These are phyloP conservation scores for Latrodectus elegans DNA, from an alignment of 2,888 invertebrate genomes.

Conservation along the genomic window DNA sequence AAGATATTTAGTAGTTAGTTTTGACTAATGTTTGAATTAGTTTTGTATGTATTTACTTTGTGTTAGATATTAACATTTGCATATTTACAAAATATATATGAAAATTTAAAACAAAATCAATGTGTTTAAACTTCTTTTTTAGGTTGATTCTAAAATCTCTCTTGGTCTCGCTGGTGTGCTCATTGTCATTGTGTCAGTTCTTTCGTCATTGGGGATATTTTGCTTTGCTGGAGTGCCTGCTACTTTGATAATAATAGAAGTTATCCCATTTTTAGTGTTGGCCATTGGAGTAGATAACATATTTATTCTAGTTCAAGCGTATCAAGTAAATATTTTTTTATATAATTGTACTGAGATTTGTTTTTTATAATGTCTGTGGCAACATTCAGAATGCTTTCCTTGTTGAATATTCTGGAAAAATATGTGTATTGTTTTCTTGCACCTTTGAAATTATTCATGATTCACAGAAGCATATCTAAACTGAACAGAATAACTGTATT, in stretches of 20 bases:
- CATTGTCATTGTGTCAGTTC: conserved; percentile 93
- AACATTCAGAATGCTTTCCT: no score
- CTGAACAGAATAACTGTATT: not conserved
- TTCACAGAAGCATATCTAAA: not conserved
- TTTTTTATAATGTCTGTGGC: no score
- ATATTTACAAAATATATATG: no score
- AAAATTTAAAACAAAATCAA: no score
- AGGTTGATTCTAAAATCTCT: conserved; percentile 92
- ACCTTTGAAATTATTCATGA: no score
- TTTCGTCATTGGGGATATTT: conserved; percentile 93
- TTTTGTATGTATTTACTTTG: no score
- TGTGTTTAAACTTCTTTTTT: conserved; percentile 71
- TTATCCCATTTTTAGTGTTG: conserved; percentile 97
- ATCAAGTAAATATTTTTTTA: conserved; percentile 75
- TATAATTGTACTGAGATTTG: no score
- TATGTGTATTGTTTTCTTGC: no score
- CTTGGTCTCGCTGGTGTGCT: conserved; percentile 94
- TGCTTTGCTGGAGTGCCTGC: conserved; percentile 92
- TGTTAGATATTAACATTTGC: no score
- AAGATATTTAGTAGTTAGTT: no score
- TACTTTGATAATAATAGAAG: conserved; percentile 97
- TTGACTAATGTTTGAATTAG: no score
- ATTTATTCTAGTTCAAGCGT: conserved; percentile 97
- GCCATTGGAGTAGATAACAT: conserved; percentile 99
- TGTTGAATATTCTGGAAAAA: no score